These are phyloP conservation scores for Haliclona indistincta DNA, from an alignment of 37 sponge, comb jelly and placozoan genomes.

Conservation along the genomic window DNA sequence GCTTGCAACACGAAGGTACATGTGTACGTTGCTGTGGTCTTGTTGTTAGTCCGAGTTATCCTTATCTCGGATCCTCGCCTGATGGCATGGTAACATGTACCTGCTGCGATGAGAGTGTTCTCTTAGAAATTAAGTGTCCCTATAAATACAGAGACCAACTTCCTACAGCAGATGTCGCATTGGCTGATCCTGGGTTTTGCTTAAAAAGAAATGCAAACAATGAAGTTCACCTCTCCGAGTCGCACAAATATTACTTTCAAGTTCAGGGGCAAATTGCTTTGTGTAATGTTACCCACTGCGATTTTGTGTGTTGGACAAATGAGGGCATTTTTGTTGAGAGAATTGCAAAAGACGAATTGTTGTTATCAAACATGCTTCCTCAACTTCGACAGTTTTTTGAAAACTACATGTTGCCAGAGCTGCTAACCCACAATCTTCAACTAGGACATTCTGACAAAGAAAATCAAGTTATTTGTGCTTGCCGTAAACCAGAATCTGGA, in stretches of 20 bases:
- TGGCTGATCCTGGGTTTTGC: not conserved
- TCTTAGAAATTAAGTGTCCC: not conserved
- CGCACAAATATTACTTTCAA: not conserved
- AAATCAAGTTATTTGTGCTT: not conserved
- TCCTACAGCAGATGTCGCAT: not conserved
- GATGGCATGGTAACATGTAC: constrained; percentile 13
- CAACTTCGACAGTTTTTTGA: not conserved
- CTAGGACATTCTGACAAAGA: not conserved
- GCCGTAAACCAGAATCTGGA: not conserved
- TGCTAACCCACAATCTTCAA: not conserved
- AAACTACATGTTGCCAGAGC: not conserved
- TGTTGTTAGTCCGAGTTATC: constrained; percentile 2
- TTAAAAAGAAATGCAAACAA: not conserved
- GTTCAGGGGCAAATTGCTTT: not conserved
- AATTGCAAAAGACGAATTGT: not conserved
- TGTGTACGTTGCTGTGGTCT: not conserved
- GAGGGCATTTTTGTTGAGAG: not conserved
- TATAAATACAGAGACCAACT: not conserved
- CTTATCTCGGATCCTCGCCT: constrained; percentile 11
- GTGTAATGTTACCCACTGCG: not conserved
- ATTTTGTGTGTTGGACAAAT: constrained; percentile 8
- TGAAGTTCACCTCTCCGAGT: not conserved
- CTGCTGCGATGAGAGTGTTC: constrained; percentile 9
- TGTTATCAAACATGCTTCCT: not conserved
- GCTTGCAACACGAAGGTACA: not conserved